Conservation (phyloP, 2,797 vertebrate genomes). For the Platalea minor region DNA sequence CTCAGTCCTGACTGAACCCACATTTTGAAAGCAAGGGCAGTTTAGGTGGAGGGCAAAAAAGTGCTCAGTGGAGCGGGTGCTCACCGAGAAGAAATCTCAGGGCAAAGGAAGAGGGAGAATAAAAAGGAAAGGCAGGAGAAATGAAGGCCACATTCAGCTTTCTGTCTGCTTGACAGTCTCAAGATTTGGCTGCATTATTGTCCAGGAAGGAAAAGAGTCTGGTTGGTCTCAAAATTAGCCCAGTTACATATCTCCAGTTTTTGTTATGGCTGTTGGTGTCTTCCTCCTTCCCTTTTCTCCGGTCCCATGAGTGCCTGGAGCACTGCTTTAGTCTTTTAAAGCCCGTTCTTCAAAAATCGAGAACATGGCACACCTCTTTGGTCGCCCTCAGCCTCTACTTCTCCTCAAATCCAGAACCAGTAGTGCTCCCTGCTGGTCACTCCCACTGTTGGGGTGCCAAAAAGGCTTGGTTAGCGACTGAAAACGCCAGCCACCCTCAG, state of each 20-base stretch:
- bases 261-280: conserved; percentile 74
- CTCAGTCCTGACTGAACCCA: conserved; percentile 72
- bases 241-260: conserved; percentile 84
- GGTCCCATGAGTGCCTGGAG: conserved; percentile 66
- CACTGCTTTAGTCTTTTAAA: conserved; percentile 54
- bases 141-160: conserved; percentile 76
- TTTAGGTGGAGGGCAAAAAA: conserved; percentile 63
- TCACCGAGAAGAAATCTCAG: conserved; percentile 51
- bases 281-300: conserved; percentile 75
- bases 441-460: background rate
- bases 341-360: conserved; percentile 36
- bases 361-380: conserved; percentile 59
- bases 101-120: conserved; percentile 54
- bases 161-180: conserved; percentile 76
- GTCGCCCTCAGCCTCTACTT: conserved; percentile 53
- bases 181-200: conserved; percentile 76
- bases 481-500: background rate
- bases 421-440: background rate
- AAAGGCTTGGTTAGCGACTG: background rate
- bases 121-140: conserved; percentile 71
- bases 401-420: conserved; percentile 60
- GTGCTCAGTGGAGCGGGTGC: conserved; percentile 34
- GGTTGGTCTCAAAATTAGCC: conserved; percentile 75
- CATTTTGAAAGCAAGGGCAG: conserved; percentile 71
- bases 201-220: conserved; percentile 74